Conservation (phyloP, 64 coral and sea anemone genomes). For the Orbicella faveolata region DNA sequence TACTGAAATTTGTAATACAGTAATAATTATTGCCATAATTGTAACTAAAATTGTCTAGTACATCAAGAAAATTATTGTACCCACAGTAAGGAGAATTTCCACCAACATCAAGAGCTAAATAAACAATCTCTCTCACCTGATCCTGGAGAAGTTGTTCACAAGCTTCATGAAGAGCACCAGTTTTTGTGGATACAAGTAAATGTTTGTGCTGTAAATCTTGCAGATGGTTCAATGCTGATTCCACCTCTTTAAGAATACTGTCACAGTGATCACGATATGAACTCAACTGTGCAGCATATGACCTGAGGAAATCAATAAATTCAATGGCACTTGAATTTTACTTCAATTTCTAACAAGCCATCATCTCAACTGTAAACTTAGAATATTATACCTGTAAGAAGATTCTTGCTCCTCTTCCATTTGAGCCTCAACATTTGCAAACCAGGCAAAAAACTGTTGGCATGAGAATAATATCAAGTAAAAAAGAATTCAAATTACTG, state of each 20-base stretch:
- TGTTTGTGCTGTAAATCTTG: constrained; percentile 91
- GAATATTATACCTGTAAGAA: constrained; percentile 72
- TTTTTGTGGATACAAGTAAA: constrained; percentile 96
- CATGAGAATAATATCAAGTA: neutral
- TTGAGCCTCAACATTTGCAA: constrained; percentile 96
- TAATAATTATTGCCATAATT: no score
- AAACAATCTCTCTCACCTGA: constrained; percentile 45
- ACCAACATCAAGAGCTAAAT: neutral
- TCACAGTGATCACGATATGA: constrained; percentile 93
- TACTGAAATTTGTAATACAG: no score
- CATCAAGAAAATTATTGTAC: no score
- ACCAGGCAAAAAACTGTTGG: constrained; percentile 95
- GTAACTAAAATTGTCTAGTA: no score
- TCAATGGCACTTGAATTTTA: neutral
- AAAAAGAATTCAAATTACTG: neutral
- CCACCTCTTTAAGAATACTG: constrained; percentile 78
- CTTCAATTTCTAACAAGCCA: neutral
- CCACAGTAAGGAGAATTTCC: no score
- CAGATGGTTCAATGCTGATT: constrained; percentile 68
- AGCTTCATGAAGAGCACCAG: constrained; percentile 90
- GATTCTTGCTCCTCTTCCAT: constrained; percentile 99
- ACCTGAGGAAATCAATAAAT: constrained; percentile 22
- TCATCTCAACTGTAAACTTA: neutral
- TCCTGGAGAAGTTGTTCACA: constrained; percentile 99
- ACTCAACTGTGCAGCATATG: constrained; percentile 86